A percentile compares a stretch with the other conserved stretches of the same genome.
Evolutionary conservation across 2,797 vertebrate genomes (phyloP).

Genomic region (Triplophysa yarkandensis): DNA sequence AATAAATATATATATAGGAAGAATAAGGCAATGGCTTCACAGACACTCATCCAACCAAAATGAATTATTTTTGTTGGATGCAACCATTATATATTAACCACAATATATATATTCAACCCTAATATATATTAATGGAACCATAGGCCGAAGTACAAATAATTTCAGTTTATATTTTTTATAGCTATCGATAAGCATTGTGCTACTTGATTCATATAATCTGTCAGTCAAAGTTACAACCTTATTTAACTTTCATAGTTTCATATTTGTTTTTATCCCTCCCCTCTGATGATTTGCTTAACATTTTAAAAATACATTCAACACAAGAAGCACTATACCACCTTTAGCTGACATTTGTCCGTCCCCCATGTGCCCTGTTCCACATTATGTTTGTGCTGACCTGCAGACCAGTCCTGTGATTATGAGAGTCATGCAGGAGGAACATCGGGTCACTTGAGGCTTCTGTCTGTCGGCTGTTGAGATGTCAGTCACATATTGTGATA

Average conservation of each 20-base stretch:
- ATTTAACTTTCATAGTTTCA: not conserved
- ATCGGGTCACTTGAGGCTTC: not conserved
- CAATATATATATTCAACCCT: no score
- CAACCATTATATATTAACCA: no score
- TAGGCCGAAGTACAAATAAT: no score
- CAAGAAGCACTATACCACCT: not conserved
- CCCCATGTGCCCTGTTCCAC: constrained; percentile 16
- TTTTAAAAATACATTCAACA: no score
- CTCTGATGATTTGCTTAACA: no score
- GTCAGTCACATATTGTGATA: constrained; percentile 44
- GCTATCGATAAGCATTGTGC: no score
- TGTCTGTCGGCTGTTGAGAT: constrained; percentile 13
- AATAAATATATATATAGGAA: no score
- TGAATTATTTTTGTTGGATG: no score
- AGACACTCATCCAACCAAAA: no score
- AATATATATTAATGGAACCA: no score
- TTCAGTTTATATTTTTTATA: no score
- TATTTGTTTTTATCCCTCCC: not conserved
- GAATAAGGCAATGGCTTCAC: no score
- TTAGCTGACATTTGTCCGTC: constrained; percentile 2
- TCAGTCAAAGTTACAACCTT: not conserved
- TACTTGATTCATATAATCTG: not conserved
- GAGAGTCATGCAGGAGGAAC: not conserved
- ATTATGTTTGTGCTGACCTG: constrained; percentile 33
- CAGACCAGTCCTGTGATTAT: constrained; percentile 29